Evolutionary conservation across 2,113 vertebrate species (phyloP).

Genomic region (Felis chaus): DNA sequence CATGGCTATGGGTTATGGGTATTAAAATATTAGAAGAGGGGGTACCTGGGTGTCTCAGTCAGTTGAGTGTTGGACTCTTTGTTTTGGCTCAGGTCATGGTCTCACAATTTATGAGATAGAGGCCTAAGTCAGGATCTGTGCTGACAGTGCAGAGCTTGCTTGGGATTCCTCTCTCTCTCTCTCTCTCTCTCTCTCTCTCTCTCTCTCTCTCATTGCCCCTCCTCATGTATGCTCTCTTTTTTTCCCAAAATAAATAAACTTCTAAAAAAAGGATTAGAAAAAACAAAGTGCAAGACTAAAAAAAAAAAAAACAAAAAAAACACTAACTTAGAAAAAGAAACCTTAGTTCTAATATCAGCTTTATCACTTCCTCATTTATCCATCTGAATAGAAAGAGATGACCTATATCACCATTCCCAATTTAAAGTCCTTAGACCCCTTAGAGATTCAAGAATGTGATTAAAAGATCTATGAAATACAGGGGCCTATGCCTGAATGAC

Average conservation of each 20-base stretch:
- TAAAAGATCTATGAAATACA: background rate
- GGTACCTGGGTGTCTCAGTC: too few relatives aligned
- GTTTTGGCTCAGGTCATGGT: too few relatives aligned
- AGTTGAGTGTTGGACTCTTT: too few relatives aligned
- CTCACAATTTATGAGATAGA: too few relatives aligned
- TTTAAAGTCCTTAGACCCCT: background rate
- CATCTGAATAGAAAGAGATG: background rate
- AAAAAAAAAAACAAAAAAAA: background rate
- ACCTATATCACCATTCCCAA: background rate
- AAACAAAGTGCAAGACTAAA: background rate
- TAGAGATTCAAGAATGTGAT: background rate
- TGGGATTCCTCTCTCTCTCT: too few relatives aligned
- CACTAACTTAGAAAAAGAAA: background rate
- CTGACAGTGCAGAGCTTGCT: too few relatives aligned
- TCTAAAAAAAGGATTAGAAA: background rate
- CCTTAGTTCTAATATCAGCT: background rate
- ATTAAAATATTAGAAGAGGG: background rate
- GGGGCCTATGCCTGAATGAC: background rate
- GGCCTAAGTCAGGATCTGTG: too few relatives aligned
- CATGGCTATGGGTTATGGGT: background rate
- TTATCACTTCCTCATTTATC: background rate
- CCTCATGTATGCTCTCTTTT: too few relatives aligned
- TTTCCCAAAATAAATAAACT: too few relatives aligned
- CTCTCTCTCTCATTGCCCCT: too few relatives aligned
- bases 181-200: too few relatives aligned